Evolutionary conservation across 23 tunicate species (phyloP).

Genomic region (Phallusia fumigata): DNA sequence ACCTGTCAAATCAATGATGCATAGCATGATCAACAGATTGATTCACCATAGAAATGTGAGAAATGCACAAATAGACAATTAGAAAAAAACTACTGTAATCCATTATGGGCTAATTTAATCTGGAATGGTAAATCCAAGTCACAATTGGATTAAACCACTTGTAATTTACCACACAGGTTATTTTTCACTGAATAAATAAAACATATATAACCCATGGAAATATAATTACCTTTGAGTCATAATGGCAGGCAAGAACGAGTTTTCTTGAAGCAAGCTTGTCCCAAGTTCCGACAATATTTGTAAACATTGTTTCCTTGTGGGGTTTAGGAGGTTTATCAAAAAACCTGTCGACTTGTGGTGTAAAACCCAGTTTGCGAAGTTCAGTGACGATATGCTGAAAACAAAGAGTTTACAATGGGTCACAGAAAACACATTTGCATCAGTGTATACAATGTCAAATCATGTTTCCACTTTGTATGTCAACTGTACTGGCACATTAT

Average conservation of each 20-base stretch:
- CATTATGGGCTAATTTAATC: no score
- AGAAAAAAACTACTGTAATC: neutral
- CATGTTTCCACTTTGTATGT: no score
- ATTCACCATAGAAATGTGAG: neutral
- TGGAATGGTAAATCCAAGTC: no score
- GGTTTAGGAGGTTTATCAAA: conserved; percentile 56
- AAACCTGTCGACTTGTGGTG: conserved; percentile 50
- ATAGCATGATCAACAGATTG: neutral
- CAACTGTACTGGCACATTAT: no score
- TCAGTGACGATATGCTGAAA: neutral
- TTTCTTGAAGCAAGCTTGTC: conserved; percentile 68
- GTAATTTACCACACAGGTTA: no score
- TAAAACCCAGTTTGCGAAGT: neutral
- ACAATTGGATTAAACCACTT: no score
- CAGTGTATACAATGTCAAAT: no score
- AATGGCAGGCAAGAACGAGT: conserved; percentile 93
- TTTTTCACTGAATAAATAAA: no score
- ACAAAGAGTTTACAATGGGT: neutral
- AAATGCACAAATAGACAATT: neutral
- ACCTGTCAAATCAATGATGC: conserved; percentile 18
- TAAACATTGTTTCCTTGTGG: conserved; percentile 24
- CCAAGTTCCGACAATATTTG: conserved; percentile 68
- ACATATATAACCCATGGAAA: no score
- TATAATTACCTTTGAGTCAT: conserved; percentile 80
- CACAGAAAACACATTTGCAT: no score